phyloP scores from a whole-genome alignment of 2,113 vertebrate species.

The Puntigrus tetrazona region DNA sequence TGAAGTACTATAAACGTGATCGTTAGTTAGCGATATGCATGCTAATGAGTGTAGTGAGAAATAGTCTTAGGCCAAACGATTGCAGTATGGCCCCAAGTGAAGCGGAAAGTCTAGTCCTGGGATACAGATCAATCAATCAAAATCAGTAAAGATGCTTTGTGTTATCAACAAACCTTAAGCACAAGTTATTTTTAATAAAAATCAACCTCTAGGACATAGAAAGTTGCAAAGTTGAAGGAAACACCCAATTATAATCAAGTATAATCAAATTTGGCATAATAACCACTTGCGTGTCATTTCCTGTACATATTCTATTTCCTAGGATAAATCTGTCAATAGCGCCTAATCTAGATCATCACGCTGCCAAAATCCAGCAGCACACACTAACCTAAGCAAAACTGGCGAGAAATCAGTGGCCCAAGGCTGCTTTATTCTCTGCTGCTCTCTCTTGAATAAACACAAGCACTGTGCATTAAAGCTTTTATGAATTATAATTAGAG shows the following conservation, averaged over 20 bases:
- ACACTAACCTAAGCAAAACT: neutral
- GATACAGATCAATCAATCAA: neutral
- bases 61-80: too few species aligned
- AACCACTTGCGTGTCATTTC: neutral
- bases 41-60: too few species aligned
- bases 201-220: neutral
- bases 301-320: neutral
- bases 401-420: neutral
- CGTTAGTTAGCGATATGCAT: too few species aligned
- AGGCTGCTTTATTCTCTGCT: neutral
- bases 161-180: too few species aligned
- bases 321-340: neutral
- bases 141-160: neutral
- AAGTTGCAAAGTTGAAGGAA: neutral
- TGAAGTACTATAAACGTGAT: too few species aligned
- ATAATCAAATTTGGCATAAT: neutral
- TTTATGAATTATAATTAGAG: neutral
- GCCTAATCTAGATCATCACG: neutral
- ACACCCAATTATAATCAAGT: neutral
- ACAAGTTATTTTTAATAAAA: neutral
- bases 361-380: neutral
- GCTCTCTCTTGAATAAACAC: neutral
- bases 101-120: neutral
- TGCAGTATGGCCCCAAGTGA: too few species aligned
- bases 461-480: neutral